Base-by-base conservation (phyloP, 2,888 invertebrate genomes). In the Campoletis raptor region DNA sequence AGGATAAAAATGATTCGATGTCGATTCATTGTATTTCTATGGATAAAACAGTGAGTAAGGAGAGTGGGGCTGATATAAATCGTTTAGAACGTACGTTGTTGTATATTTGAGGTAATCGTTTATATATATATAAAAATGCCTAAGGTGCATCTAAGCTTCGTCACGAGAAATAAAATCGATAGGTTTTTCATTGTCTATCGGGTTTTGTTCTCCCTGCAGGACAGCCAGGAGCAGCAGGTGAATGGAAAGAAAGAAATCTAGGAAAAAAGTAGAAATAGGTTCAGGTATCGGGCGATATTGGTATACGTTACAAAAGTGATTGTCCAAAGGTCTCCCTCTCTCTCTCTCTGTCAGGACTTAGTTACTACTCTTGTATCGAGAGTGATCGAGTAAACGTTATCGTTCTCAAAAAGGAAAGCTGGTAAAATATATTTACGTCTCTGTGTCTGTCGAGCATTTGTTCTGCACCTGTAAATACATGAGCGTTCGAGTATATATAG, bases 351-450 rank as follows among this genome's bases (percentile, higher is more conserved):
- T 30, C 18, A 57, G 61, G 21, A 80, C 80, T 80, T 69, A 37
- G 52, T 74, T 54, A 52, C 70, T 40, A 45, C 69, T 69, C 64
- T 80, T 69, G 61, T 67, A 67, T 83, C 83, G 70, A 40, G 73
- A 74, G 48, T 64, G 84, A 84, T 84, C 84, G 80, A 80, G 74
- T 84, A 80, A 80, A 84, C 80, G 67, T 57, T 76, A 40, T 48
- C 24, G 74, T 48, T 73, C 9, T 37, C 2, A n/a, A 52, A 74
- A 57, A 79, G 1, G 67, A 48, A 40, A 69, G 36, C 40, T n/a
- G 48, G 24, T 30, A 40, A 18, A 40, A 37, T 21, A 15, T 54
- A 42, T 61, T 1, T 30, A 30, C 30, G 61, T 15, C 15, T 30
- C 24, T 30, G 30, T 61, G 61, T 61, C 6, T 30, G 15, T 61